These are phyloP conservation scores for Lutjanus campechanus DNA, from an alignment of 2,797 vertebrate genomes.

Conservation along the genomic window DNA sequence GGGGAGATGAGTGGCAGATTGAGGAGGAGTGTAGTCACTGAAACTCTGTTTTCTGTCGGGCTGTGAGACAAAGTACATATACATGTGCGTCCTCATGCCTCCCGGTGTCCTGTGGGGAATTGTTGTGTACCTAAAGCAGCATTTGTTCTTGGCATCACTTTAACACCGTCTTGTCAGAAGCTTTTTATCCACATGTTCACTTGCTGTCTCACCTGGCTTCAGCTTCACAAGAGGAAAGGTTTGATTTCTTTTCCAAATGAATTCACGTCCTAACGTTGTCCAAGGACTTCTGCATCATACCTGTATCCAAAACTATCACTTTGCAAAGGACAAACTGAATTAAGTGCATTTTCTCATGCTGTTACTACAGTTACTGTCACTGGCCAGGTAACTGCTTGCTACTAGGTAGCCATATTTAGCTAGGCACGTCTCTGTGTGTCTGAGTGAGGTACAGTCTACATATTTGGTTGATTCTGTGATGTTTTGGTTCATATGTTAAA, in stretches of 20 bases:
- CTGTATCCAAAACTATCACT: too few relatives aligned
- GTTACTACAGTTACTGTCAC: too few relatives aligned
- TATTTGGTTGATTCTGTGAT: too few relatives aligned
- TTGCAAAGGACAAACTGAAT: too few relatives aligned
- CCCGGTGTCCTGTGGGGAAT: background rate
- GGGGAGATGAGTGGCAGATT: conserved; percentile 17
- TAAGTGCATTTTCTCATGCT: too few relatives aligned
- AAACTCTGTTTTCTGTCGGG: conserved; percentile 18
- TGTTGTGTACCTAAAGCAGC: background rate
- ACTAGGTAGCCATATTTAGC: too few relatives aligned
- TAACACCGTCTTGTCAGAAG: background rate
- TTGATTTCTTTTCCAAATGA: too few relatives aligned
- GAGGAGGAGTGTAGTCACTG: conserved; percentile 14
- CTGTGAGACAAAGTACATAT: background rate
- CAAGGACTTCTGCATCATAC: too few relatives aligned
- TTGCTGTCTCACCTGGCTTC: background rate
- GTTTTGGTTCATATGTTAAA: too few relatives aligned
- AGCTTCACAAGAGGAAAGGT: background rate
- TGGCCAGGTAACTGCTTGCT: too few relatives aligned
- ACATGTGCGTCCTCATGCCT: background rate
- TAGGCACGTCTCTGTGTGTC: too few relatives aligned
- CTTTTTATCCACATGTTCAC: background rate
- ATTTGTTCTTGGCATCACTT: background rate
- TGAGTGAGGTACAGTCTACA: too few relatives aligned
- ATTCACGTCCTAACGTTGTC: background rate